Percentiles rank a stretch among this genome's conserved stretches.
phyloP scores from a whole-genome alignment of 2,888 invertebrate species.

The Caenorhabditis sp. region DNA sequence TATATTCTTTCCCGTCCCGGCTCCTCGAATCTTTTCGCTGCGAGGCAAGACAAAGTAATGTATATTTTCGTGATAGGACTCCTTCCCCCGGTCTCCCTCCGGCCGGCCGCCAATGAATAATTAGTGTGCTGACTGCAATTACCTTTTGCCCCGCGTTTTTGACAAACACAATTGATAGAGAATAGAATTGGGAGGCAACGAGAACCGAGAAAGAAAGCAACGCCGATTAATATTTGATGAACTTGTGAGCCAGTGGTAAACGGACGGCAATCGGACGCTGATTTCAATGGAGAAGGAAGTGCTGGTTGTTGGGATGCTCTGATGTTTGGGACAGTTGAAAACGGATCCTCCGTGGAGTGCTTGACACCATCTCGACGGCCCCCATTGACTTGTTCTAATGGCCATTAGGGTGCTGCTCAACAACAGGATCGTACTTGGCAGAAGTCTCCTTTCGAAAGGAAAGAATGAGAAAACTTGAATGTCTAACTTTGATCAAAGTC shows the following conservation, averaged over 20 bases:
- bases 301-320: too few species aligned
- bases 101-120: slow-evolving; percentile 28
- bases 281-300: too few species aligned
- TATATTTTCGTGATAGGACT: slow-evolving; percentile 24
- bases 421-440: too few species aligned
- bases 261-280: background rate
- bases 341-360: too few species aligned
- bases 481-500: slow-evolving; percentile 3
- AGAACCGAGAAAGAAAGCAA: background rate
- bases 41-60: background rate
- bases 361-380: too few species aligned
- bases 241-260: slow-evolving; percentile 9
- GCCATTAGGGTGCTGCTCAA: too few species aligned
- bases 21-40: slow-evolving; percentile 2
- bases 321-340: too few species aligned
- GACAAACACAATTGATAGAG: slow-evolving; percentile 46
- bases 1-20: slow-evolving; percentile 9
- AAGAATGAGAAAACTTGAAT: too few species aligned
- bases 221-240: slow-evolving; percentile 49
- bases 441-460: too few species aligned
- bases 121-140: slow-evolving; percentile 50
- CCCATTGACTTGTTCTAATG: too few species aligned
- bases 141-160: slow-evolving; percentile 21
- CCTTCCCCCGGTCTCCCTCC: background rate
- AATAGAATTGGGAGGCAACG: background rate